Conservation (phyloP, 2,797 vertebrate genomes). For the Peromyscus aztecus region DNA sequence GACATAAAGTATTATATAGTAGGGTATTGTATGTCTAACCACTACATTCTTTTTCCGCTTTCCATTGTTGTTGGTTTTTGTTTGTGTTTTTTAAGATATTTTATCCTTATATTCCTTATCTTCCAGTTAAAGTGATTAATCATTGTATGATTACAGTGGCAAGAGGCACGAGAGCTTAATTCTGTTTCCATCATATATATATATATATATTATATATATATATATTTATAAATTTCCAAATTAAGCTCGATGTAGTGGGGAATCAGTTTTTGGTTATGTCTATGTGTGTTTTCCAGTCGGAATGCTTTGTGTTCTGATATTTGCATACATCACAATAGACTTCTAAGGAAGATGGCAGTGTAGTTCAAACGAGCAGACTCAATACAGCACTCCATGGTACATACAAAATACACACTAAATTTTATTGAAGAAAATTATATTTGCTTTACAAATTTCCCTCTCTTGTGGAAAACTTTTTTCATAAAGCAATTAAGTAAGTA, state of each 20-base stretch:
- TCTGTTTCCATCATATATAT: conserved; percentile 19
- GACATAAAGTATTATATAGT: neutral
- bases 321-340: conserved; percentile 39
- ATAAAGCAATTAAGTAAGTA: neutral
- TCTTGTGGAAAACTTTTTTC: neutral
- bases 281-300: neutral
- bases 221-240: conserved; percentile 34
- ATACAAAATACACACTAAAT: conserved; percentile 6
- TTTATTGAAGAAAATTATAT: conserved; percentile 50
- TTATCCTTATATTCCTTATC: neutral
- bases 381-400: neutral
- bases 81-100: neutral
- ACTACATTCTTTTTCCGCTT: neutral
- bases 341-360: conserved; percentile 3
- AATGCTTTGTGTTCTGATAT: neutral
- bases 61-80: neutral
- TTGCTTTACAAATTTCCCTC: neutral
- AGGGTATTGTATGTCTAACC: neutral
- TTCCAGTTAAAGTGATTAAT: neutral
- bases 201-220: conserved; percentile 9
- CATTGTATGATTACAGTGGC: conserved; percentile 11
- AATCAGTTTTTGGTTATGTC: neutral
- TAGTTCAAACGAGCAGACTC: conserved; percentile 8
- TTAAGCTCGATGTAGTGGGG: conserved; percentile 25
- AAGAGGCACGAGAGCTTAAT: neutral